Conservation (phyloP, 2,113 vertebrate genomes). For the Melanostigma gelatinosum region DNA sequence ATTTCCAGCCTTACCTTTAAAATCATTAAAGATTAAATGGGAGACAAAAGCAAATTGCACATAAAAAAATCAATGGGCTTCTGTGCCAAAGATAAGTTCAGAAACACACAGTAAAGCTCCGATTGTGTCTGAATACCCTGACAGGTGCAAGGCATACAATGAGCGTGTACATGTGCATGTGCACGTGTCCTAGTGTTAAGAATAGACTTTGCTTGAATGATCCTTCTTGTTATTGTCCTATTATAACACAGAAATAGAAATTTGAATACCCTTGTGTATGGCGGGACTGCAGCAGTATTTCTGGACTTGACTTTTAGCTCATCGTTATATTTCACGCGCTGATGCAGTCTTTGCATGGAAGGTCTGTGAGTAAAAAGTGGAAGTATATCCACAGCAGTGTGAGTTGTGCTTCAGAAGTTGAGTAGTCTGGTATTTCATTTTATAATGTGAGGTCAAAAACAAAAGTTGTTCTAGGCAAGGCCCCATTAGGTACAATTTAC, state of each 20-base stretch:
- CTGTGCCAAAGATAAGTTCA: too few relatives aligned
- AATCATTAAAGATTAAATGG: not conserved
- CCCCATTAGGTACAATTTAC: not conserved
- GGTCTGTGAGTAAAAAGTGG: not conserved
- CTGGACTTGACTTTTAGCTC: slow-evolving; percentile 1
- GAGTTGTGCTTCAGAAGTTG: not conserved
- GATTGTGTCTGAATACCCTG: not conserved
- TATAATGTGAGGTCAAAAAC: slow-evolving; percentile 7
- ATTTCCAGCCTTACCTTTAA: not conserved
- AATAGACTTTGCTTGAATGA: slow-evolving; percentile 15
- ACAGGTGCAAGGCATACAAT: slow-evolving; percentile 28
- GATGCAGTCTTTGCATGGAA: not conserved
- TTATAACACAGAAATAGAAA: slow-evolving; percentile 20
- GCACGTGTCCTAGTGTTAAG: slow-evolving; percentile 14
- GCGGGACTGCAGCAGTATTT: not conserved
- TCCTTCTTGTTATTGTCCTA: slow-evolving; percentile 7
- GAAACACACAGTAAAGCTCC: not conserved
- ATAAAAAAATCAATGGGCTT: not conserved
- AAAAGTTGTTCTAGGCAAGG: not conserved
- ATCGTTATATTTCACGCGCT: not conserved
- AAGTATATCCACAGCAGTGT: not conserved
- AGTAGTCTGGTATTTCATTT: slow-evolving; percentile 14
- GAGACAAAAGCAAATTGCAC: not conserved
- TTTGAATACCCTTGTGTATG: not conserved
- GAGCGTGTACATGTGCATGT: not conserved